Conservation (phyloP, 2,888 invertebrate genomes). For the Tortrix viridana region DNA sequence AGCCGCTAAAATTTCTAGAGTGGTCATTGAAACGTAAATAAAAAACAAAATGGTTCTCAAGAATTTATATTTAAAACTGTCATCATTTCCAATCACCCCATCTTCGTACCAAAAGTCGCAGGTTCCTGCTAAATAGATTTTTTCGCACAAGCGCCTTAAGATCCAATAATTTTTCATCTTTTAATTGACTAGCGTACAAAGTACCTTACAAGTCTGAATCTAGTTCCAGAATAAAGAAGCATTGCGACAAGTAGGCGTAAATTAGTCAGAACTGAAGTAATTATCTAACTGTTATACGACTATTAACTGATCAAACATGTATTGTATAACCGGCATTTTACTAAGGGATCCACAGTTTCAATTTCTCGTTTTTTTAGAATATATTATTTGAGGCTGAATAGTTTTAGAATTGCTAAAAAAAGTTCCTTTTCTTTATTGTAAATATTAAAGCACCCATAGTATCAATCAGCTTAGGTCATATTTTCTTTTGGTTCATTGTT, state of each 20-base stretch:
- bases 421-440: no score
- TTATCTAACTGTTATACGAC: conserved; percentile 8
- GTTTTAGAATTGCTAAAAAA: no score
- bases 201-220: conserved; percentile 39
- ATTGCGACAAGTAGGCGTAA: background rate
- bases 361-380: no score
- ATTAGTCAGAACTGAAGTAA: background rate
- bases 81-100: conserved; percentile 59
- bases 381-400: no score
- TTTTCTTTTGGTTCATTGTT: no score
- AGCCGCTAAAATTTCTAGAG: conserved; percentile 70
- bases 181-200: conserved; percentile 27
- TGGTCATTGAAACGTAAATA: conserved; percentile 62
- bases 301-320: background rate
- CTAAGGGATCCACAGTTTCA: background rate
- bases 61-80: conserved; percentile 56
- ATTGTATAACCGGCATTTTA: background rate
- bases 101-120: conserved; percentile 74
- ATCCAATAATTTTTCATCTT: conserved; percentile 68
- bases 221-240: conserved; percentile 6
- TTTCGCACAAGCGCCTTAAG: conserved; percentile 58
- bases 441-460: no score
- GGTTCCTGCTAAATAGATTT: conserved; percentile 63
- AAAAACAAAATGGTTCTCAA: conserved; percentile 54
- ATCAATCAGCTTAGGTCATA: no score